These are phyloP conservation scores for Actinernus sp. DNA, from an alignment of 92 coral and sea anemone genomes.

Conservation along the genomic window DNA sequence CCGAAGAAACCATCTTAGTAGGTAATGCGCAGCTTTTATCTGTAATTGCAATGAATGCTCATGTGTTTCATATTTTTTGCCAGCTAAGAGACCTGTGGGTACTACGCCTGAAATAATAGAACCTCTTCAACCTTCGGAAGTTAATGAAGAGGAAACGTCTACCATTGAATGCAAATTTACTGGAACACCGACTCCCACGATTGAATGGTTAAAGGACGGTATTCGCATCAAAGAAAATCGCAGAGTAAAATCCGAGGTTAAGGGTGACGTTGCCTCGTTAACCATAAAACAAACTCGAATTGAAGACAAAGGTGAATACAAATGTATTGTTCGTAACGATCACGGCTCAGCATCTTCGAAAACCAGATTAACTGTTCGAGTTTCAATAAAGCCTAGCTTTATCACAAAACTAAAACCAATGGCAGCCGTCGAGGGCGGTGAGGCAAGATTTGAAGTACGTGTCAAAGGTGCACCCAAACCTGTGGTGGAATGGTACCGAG, in stretches of 20 bases:
- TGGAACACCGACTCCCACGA: conserved; percentile 79
- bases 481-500: conserved; percentile 81
- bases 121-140: conserved; percentile 71
- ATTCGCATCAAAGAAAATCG: conserved; percentile 73
- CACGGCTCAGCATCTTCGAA: conserved; percentile 73
- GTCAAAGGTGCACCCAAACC: conserved; percentile 72
- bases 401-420: conserved; percentile 71
- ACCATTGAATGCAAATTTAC: conserved; percentile 77
- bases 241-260: conserved; percentile 68
- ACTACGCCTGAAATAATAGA: conserved; percentile 70
- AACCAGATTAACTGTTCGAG: conserved; percentile 61
- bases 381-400: conserved; percentile 81
- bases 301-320: conserved; percentile 86
- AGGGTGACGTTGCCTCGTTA: conserved; percentile 59
- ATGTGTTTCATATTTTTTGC: no score
- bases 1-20: no score
- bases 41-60: no score
- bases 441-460: conserved; percentile 74
- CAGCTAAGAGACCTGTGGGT: conserved; percentile 71
- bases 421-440: conserved; percentile 82
- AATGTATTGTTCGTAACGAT: conserved; percentile 83
- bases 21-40: no score
- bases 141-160: conserved; percentile 72
- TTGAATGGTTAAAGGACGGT: conserved; percentile 87
- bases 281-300: conserved; percentile 68